Evolutionary conservation across 2,888 invertebrate genomes (phyloP), one percentile per base, ranked within the genome.

Genomic region (Agonopterix subpropinquella): DNA sequence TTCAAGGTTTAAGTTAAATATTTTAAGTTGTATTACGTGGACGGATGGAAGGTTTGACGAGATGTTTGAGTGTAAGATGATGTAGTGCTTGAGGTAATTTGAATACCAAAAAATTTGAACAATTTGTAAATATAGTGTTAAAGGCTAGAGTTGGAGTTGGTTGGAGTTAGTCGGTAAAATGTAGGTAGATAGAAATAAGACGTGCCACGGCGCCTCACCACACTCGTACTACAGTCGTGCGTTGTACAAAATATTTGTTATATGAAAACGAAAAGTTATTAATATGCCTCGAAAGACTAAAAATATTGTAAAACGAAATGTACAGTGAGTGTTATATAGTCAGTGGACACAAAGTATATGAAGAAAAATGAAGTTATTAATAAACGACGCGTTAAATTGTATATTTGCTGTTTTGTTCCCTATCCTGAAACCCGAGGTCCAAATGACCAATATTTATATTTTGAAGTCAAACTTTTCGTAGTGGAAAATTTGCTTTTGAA

Each of bases 271-370:
- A 80, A 68, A 85, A 80, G 78, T 84, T 85, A 85, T 83, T 75
- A 28, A 28, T 28, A 80, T 78, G 69, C 73, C 81, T 78, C 77
- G 79, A 83, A 87, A 86, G 83, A 87, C 87, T 86, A 75, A 85
- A 28, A 28, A 79, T 85, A 87, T 86, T 89, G 86, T 88, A 85
- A 83, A 82, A 86, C 85, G 72, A 85, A 83, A 80, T 88, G 88
- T 87, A 87, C 88, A 89, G 89, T 88, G 88, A 87, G 87, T 89
- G 88, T 89, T 88, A 87, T 84, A 85, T 89, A 89, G 87, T 88
- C 89, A 88, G 85, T 89, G 88, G 87, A 87, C 86, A 86, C 86
- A 87, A 87, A 80, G 71, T 88, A 88, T 89, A 89, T 82, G 83
- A 83, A 79, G 72, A 80, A 76, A 84, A 72, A 83, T 84, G 80